These are phyloP conservation scores for Macropodus opercularis DNA, from an alignment of 2,797 vertebrate genomes.

Conservation along the genomic window DNA sequence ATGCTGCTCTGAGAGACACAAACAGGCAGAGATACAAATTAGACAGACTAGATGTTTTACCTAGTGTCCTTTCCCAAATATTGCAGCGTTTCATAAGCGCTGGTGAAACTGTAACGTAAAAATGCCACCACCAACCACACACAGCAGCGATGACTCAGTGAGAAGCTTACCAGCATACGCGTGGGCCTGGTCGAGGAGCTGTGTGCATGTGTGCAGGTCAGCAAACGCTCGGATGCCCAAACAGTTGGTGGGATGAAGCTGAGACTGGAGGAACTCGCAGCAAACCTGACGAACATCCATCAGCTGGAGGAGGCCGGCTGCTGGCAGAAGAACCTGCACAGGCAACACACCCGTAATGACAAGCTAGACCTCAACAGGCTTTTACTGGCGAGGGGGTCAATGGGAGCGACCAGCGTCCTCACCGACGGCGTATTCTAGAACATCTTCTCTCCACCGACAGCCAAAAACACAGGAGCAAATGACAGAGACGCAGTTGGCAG, in stretches of 20 bases:
- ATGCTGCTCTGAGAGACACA: constrained; percentile 89
- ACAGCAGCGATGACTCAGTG: constrained; percentile 12
- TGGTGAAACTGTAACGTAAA: not conserved
- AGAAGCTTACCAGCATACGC: constrained; percentile 89
- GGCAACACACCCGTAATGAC: constrained; percentile 5
- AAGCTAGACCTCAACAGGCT: not conserved
- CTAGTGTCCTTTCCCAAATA: not conserved
- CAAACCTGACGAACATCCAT: constrained; percentile 96
- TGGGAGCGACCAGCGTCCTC: no score
- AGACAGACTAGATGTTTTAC: not conserved
- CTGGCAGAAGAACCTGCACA: constrained; percentile 90
- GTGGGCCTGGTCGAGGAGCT: constrained; percentile 91
- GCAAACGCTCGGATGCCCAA: constrained; percentile 95
- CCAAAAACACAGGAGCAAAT: not conserved
- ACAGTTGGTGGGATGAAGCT: constrained; percentile 95
- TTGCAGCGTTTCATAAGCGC: not conserved
- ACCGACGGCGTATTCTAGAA: no score
- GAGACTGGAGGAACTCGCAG: constrained; percentile 95
- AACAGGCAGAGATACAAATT: constrained; percentile 28
- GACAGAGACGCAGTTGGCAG: not conserved
- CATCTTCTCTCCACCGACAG: not conserved
- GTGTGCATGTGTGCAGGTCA: constrained; percentile 91
- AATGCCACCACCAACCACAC: not conserved
- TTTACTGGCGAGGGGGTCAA: not conserved
- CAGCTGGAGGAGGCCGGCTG: constrained; percentile 92